Conservation (phyloP, 2,888 invertebrate genomes). For the Zygaena filipendulae region DNA sequence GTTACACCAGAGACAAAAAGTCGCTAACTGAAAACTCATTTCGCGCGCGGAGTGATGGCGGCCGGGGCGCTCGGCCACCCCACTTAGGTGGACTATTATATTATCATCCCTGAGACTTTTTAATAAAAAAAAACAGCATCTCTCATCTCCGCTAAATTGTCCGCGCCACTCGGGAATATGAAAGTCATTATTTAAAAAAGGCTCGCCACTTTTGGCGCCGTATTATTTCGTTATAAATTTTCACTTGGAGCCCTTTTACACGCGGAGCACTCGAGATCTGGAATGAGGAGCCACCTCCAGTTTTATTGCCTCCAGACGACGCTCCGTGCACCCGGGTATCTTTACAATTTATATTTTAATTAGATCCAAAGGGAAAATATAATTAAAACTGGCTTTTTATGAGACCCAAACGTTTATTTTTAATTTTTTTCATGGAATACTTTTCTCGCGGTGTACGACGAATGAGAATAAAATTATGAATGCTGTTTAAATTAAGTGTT, state of each 20-base stretch:
- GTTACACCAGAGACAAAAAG: slow-evolving; percentile 26
- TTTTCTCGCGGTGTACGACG: no score
- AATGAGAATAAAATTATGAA: no score
- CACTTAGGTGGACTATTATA: slow-evolving; percentile 36
- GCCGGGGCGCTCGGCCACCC: slow-evolving; percentile 31
- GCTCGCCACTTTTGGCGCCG: slow-evolving; percentile 48
- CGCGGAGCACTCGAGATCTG: slow-evolving; percentile 32
- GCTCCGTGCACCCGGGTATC: slow-evolving; percentile 25
- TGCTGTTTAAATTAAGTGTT: no score
- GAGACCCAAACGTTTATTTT: no score
- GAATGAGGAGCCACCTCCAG: slow-evolving; percentile 26
- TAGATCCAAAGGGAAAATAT: slow-evolving; percentile 18
- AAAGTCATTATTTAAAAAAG: slow-evolving; percentile 66
- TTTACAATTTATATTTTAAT: slow-evolving; percentile 34
- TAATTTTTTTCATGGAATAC: no score
- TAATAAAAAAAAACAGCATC: slow-evolving; percentile 62
- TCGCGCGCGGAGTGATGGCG: slow-evolving; percentile 50
- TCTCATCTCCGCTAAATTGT: slow-evolving; percentile 66
- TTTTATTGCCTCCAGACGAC: slow-evolving; percentile 39
- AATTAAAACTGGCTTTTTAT: no score
- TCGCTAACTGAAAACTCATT: slow-evolving; percentile 61
- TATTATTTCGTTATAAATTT: slow-evolving; percentile 67
- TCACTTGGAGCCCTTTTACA: slow-evolving; percentile 44
- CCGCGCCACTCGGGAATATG: slow-evolving; percentile 58
- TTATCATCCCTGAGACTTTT: slow-evolving; percentile 36